Base-by-base conservation (phyloP, 1,140 invertebrate species). In the Drosophila bocqueti region DNA sequence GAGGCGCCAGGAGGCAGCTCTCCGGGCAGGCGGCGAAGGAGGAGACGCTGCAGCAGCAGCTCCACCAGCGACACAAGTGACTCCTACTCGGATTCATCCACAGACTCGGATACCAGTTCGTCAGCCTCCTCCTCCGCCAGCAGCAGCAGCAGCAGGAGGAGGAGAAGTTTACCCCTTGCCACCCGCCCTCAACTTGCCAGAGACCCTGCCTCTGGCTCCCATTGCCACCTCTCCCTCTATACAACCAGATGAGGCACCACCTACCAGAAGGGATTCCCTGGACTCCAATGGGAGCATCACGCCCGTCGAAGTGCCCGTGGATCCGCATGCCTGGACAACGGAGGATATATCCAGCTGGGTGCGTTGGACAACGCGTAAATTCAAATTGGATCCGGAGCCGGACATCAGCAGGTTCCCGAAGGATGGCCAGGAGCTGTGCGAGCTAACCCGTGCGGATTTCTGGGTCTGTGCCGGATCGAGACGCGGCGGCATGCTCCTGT, bases 301-400 rank as follows among this genome's bases (percentile, higher is more conserved):
- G n/a, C 85, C 84, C 4, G 81, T 92, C 34, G 49, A 81, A 45
- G 84, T 92, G 58, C 91, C 91, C 3, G 77, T 92, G 94, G 96
- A 96, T 94, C 95, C 96, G 26, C 93, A 94, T 31, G 94, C 94
- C 80, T 96, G 96, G 96, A 94, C 93, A 42, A 79, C 92, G 3
- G 92, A 91, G 29, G 95, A 96, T 81, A 95, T 96, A 43, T 90
- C 91, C 46, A 94, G 94, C 24, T 96, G 96, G 96, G 87, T 96
- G 26, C 93, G 93, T 21, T 96, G 96, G 96, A 94, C 95, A 58
- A 93, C 93, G 9, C 93, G 93, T 26, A 94, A 95, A 72, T 96
- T 96, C 76, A 93, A 94, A 6, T 93, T 96, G 52, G 93, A 93
- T 36, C 93, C 94, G 6, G 75, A 93, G 21, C 94, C 95, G 3